Conservation (phyloP, 2,888 invertebrate genomes). For the Teleiodes luculella region DNA sequence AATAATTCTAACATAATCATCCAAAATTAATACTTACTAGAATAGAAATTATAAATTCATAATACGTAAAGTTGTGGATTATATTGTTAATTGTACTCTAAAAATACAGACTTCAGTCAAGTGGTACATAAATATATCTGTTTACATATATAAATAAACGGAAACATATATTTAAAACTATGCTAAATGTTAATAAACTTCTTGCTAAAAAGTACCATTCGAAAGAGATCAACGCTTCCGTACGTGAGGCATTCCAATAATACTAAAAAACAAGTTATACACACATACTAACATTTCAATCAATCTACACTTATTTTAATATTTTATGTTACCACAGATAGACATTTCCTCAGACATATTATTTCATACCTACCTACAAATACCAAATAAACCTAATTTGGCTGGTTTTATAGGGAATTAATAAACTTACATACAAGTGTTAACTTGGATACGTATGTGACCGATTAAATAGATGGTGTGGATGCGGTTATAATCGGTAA, state of each 20-base stretch:
- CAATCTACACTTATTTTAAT: background rate
- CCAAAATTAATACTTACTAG: background rate
- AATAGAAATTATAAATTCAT: conserved; percentile 8
- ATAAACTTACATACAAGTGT: no score
- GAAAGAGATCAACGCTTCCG: conserved; percentile 49
- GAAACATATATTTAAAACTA: background rate
- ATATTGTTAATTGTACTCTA: conserved; percentile 8
- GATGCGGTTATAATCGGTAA: no score
- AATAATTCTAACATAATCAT: background rate
- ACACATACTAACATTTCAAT: conserved; percentile 1
- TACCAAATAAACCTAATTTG: no score
- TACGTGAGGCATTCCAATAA: conserved; percentile 29
- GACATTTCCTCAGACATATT: background rate
- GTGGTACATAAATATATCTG: conserved; percentile 1
- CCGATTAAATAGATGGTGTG: no score
- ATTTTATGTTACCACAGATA: background rate
- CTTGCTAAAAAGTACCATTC: conserved; percentile 40
- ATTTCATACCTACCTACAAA: background rate
- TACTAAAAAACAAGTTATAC: conserved; percentile 33
- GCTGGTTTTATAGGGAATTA: no score
- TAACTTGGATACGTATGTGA: no score
- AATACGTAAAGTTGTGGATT: background rate
- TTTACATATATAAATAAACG: background rate
- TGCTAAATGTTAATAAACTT: background rate
- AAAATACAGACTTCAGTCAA: conserved; percentile 16